These are phyloP conservation scores for Chelon labrosus DNA, from an alignment of 2,797 vertebrate genomes.

Conservation along the genomic window DNA sequence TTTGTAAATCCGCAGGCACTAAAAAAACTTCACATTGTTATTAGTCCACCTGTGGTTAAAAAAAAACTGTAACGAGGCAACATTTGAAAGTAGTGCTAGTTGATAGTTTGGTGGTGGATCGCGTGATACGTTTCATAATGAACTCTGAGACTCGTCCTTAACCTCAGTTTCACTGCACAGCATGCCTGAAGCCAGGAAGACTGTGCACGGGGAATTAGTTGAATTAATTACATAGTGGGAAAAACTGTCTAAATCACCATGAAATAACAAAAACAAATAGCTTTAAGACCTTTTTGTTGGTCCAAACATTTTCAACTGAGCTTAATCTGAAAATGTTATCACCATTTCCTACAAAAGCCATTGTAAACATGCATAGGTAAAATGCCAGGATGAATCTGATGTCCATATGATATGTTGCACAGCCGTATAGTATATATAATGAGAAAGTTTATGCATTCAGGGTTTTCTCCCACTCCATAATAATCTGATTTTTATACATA, in stretches of 20 bases:
- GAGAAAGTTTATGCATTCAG: background rate
- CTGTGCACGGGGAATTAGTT: slow-evolving; percentile 30
- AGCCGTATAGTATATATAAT: too few relatives aligned
- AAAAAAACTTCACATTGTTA: slow-evolving; percentile 54
- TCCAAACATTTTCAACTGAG: slow-evolving; percentile 1
- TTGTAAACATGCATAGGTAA: background rate
- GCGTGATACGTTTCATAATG: slow-evolving; percentile 34
- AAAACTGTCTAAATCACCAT: slow-evolving; percentile 25
- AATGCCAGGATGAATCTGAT: background rate
- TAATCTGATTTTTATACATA: slow-evolving; percentile 25
- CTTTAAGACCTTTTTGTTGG: slow-evolving; percentile 1
- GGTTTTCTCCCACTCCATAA: background rate
- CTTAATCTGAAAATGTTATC: background rate
- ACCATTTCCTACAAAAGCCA: background rate
- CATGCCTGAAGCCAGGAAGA: slow-evolving; percentile 16
- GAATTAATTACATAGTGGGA: slow-evolving; percentile 45
- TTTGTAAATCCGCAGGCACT: slow-evolving; percentile 21
- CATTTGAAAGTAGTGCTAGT: slow-evolving; percentile 32
- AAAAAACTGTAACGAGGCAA: slow-evolving; percentile 58
- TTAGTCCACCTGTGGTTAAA: slow-evolving; percentile 57
- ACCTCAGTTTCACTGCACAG: slow-evolving; percentile 22
- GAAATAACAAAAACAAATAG: slow-evolving; percentile 6
- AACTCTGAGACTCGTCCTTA: slow-evolving; percentile 41
- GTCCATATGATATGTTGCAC: background rate
- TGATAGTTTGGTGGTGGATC: slow-evolving; percentile 29